phyloP scores from a whole-genome alignment of 2,113 vertebrate species.

The Cathartes aura region DNA sequence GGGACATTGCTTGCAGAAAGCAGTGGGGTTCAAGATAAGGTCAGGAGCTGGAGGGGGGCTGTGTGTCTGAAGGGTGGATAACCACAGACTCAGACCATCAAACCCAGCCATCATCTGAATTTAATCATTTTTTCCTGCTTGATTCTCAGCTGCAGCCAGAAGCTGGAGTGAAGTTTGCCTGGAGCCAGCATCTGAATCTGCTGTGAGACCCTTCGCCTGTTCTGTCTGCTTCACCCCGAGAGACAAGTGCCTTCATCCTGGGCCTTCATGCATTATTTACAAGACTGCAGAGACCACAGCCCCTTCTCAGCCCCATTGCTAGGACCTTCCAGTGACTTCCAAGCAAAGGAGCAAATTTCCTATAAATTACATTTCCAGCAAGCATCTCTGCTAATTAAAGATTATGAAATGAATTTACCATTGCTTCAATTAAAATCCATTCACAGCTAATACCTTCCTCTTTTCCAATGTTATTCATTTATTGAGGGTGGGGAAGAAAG shows the following conservation, averaged over 20 bases:
- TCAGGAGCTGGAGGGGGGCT: neutral
- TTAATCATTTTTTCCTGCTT: neutral
- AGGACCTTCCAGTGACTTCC: neutral
- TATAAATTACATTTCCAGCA: constrained; percentile 7
- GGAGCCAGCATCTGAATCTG: neutral
- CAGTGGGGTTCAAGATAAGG: neutral
- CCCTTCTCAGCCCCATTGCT: neutral
- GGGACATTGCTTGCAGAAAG: neutral
- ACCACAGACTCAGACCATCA: neutral
- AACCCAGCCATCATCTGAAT: neutral
- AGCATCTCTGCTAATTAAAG: constrained; percentile 49
- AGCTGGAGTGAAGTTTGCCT: neutral
- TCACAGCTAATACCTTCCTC: constrained; percentile 60
- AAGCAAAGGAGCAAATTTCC: neutral
- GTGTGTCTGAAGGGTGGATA: neutral
- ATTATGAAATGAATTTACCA: constrained; percentile 50
- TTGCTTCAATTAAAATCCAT: constrained; percentile 61
- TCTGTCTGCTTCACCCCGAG: neutral
- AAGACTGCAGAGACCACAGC: neutral
- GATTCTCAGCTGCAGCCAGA: neutral
- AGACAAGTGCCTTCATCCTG: neutral
- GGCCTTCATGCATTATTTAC: neutral
- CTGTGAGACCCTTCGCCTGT: neutral
- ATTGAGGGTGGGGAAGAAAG: constrained; percentile 35
- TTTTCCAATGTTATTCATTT: constrained; percentile 43